Base-by-base conservation (phyloP, 1,140 invertebrate genomes). In the Dreissena polymorpha region DNA sequence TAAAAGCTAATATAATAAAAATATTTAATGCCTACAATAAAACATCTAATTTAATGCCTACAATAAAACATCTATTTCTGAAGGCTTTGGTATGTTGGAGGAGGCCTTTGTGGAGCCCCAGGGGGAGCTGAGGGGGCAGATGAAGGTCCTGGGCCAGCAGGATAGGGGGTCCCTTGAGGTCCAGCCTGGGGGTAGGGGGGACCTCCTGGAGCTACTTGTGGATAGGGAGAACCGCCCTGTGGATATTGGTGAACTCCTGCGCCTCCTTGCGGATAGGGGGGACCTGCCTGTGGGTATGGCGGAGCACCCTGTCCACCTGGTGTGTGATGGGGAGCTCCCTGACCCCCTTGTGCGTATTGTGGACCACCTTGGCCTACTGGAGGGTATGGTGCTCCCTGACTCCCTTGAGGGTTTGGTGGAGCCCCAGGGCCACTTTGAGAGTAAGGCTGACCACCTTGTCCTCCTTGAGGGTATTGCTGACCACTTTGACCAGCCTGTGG, bases 61-160 rank as follows among this genome's bases (percentile, higher is more conserved):
- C 39, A 5, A 5, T 39, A 39, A 39, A 39, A 39, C 39, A 39
- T 39, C 39, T 27, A 39, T 18, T 78, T 50, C 3, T 55, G 65
- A 53, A 53, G 13, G 55, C n/a, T 69, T 27, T 78, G 76, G 67
- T 78, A 78, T 51, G 76, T 78, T 18, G 76, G 76, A 16, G 76
- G 76, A 10, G 76, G 76, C 55, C 76, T 68, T 69, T 78, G 65
- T 21, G 76, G 76, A 25, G 76, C 64, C 1, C 76, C 65, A 51
- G 65, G 51, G 5, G 65, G 76, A 12, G 39, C 76, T 18, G 76
- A 53, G 13, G 76, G 67, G 51, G 65, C 50, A 18, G 64, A 50
- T 23, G 65, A 27, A 10, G 75, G 53, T 0, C 63, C 63, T 55
- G 1, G 10, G 13, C 49, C 25, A 0, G 68, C 25, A 70, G 8